Base-by-base conservation (phyloP, 2,113 vertebrate species). In the Epinephelus lanceolatus region DNA sequence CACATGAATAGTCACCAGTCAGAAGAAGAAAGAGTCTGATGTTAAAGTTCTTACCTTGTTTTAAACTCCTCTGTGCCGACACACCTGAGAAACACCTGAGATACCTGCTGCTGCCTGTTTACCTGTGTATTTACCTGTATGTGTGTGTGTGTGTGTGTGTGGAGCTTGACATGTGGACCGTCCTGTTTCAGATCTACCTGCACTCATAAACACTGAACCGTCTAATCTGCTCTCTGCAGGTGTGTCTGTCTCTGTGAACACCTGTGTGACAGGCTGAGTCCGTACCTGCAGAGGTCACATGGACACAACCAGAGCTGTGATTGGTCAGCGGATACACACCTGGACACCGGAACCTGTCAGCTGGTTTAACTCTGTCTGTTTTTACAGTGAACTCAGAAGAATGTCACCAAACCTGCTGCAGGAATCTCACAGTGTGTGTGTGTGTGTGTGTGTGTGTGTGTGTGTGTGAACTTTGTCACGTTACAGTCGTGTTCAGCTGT, bases 331-430 rank as follows among this genome's bases (percentile, higher is more conserved):
- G 53, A 9, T 11, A 14, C 7, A 21, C 52, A n/a, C 52, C 52
- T 53, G 52, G 21, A 53, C 52, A 53, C 52, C 19, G 10, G 19
- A 53, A 53, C 18, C 8, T 1, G 23, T 71, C 73, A 82, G 25
- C 10, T 63, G 79, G 69, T 80, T 72, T 11, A 69, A 42, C 63
- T 14, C 9, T 5, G 13, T 19, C 1, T 27, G 27, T 61, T 87
- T 79, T 83, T 87, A 80, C 63, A 83, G 88, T 74, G 53, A 59
- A 63, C 5, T n/a, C 21, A 68, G 61, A 11, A 27, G 69, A 51
- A 66, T 21, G 3, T 55, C 56, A 79, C 84, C 12, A 27, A 75
- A 76, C 85, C 85, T 69, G 85, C 40, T 78, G 52, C 19, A 59
- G 71, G 86, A 86, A 86, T 91, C 69, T 45, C 21, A 10, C 72